Conservation (phyloP, 2,888 invertebrate species). For the Archips xylosteana region DNA sequence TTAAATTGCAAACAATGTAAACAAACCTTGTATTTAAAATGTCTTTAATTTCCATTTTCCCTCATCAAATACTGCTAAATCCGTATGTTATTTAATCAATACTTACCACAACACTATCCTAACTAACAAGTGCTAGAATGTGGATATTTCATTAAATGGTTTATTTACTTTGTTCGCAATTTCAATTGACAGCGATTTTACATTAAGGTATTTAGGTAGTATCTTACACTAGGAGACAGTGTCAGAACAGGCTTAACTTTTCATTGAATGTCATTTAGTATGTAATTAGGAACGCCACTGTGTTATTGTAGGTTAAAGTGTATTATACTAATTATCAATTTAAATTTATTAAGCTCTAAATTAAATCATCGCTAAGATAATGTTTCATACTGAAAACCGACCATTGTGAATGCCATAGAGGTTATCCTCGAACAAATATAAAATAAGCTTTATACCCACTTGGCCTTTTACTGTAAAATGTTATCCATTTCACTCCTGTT, state of each 20-base stretch:
- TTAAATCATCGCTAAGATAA: slow-evolving; percentile 33
- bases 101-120: no score
- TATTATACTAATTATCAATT: slow-evolving; percentile 32
- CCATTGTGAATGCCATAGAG: slow-evolving; percentile 76
- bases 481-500: no score
- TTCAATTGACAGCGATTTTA: no score
- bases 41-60: no score
- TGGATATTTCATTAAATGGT: no score
- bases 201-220: background rate
- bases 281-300: slow-evolving; percentile 55
- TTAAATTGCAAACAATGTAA: no score
- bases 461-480: slow-evolving; percentile 32
- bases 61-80: no score
- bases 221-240: background rate
- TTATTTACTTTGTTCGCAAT: no score
- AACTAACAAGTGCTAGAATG: no score
- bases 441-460: slow-evolving; percentile 41
- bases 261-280: slow-evolving; percentile 44
- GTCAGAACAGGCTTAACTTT: slow-evolving; percentile 13
- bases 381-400: slow-evolving; percentile 51
- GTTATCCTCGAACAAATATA: slow-evolving; percentile 71
- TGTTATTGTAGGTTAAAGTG: slow-evolving; percentile 57
- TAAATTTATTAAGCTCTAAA: slow-evolving; percentile 19
- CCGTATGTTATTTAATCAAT: no score
- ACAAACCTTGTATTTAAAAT: no score